Evolutionary conservation across 2,797 vertebrate genomes (phyloP), one percentile per base, ranked within the genome.

Genomic region (Crotalus adamanteus): DNA sequence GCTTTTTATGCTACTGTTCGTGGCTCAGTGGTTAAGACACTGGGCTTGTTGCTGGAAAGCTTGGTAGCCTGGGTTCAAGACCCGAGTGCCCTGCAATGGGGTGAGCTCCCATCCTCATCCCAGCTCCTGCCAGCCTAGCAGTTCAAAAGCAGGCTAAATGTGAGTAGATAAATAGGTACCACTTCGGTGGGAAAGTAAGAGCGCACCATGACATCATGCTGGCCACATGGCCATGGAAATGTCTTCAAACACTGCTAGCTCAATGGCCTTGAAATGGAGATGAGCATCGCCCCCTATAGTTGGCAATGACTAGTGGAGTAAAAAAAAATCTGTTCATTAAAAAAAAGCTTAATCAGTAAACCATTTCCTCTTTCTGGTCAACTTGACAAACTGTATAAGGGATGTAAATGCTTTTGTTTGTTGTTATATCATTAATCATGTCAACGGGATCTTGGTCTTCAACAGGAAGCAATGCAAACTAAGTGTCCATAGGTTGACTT

Each of bases 361-460:
- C 11, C 12, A 0, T 47, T 69, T 22, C 26, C 31, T 87, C 63
- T 87, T 69, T 57, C 0, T 0, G 26, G 53, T 1, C 1, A 78
- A 22, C 25, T 73, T 28, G 0, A 0, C 61, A 37, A 57, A 0
- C 20, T 0, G 51, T 85, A 51, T 60, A 51, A 92, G 94, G 86
- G 53, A 0, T n/a, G 85, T 87, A 95, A 94, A 94, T 78, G 94
- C 92, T 0, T 22, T 93, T 90, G 51, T 88, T 91, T 55, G 55
- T 93, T 94, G 88, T 37, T 93, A 90, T 86, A 87, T 86, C 93
- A 87, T 60, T 2, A 47, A 53, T 26, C 37, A 42, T 18, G 18
- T 91, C 93, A 93, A 90, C 25, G 89, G 57, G 59, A 78, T n/a
- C 14, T 31, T 47, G 28, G 28, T 69, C 26, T 59, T 87, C 90